These are phyloP conservation scores for Trogon melanurus DNA, from an alignment of 2,113 vertebrate species.

Conservation along the genomic window DNA sequence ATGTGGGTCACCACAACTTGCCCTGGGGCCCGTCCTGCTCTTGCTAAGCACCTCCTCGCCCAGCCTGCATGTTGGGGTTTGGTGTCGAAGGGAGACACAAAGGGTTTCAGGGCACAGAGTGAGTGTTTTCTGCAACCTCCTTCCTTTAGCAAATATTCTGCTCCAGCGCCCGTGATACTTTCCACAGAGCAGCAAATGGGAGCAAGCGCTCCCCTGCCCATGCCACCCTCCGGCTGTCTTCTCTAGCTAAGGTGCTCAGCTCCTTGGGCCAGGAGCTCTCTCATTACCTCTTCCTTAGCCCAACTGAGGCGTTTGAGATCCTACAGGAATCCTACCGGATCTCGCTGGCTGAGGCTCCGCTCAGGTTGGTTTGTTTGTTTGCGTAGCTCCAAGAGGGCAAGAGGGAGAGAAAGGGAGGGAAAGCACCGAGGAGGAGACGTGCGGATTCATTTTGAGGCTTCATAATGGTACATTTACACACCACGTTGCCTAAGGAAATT, in stretches of 20 bases:
- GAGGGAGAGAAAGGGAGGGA: not conserved
- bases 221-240: not conserved
- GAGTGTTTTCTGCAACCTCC: not conserved
- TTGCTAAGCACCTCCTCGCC: not conserved
- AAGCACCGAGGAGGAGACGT: conserved; percentile 59
- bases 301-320: rapidly evolving
- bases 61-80: rapidly evolving
- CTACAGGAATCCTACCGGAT: too few species aligned
- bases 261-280: not conserved
- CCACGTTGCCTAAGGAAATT: conserved; percentile 74
- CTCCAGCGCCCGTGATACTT: not conserved
- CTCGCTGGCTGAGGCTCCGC: not conserved
- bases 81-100: rapidly evolving
- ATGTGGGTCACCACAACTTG: not conserved
- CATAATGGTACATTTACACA: conserved; percentile 78
- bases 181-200: rapidly evolving
- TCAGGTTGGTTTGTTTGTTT: conserved; percentile 57
- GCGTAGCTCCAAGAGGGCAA: not conserved
- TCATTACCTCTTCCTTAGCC: not conserved
- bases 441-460: conserved; percentile 78
- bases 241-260: not conserved
- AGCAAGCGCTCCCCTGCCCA: not conserved
- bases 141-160: not conserved
- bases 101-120: not conserved
- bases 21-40: not conserved